Evolutionary conservation across 2,113 vertebrate species (phyloP).

Genomic region (Ptyas mucosa): DNA sequence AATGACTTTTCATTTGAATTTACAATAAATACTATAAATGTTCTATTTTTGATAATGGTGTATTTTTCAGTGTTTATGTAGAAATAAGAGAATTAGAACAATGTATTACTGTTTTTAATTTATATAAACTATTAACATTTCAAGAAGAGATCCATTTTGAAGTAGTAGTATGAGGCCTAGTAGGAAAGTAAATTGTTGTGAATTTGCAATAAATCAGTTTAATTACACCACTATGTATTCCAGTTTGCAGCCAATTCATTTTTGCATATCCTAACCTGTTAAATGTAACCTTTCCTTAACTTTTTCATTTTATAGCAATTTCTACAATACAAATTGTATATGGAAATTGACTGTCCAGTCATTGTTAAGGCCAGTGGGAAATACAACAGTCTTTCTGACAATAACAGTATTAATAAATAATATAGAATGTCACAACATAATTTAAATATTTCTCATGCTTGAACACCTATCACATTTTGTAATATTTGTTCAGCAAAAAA

Average conservation of each 20-base stretch:
- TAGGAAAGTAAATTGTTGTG: background rate
- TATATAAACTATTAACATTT: background rate
- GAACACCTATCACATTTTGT: background rate
- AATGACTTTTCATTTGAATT: conserved; percentile 37
- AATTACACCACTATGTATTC: background rate
- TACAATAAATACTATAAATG: background rate
- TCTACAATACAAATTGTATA: background rate
- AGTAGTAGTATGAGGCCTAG: background rate
- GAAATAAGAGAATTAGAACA: background rate
- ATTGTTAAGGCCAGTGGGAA: background rate
- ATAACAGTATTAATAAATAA: background rate
- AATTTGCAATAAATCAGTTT: background rate
- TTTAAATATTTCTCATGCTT: background rate
- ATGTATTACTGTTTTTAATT: background rate
- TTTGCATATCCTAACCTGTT: background rate
- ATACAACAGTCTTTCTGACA: background rate
- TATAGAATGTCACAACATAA: background rate
- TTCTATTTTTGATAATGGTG: conserved; percentile 23
- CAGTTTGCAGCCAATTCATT: background rate
- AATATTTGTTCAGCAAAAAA: background rate
- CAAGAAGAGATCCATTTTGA: background rate
- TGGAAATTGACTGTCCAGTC: background rate
- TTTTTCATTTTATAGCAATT: background rate
- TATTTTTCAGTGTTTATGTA: background rate
- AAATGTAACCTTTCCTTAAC: background rate